phyloP scores from a whole-genome alignment of 2,888 invertebrate species.

The Papilio demoleus region DNA sequence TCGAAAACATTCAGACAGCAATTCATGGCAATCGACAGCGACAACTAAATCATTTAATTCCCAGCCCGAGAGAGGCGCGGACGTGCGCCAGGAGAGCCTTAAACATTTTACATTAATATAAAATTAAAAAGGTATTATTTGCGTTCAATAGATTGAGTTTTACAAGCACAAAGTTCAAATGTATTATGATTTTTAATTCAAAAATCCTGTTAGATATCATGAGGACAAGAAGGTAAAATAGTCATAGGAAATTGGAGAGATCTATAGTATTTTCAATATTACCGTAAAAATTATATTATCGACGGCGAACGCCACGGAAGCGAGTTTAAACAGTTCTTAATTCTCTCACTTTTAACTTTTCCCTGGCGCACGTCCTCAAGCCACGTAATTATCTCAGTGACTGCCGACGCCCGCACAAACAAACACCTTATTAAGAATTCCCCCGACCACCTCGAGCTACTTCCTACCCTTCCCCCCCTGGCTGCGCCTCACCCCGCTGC shows the following conservation, averaged over 20 bases:
- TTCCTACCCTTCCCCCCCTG: neutral
- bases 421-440: constrained; percentile 35
- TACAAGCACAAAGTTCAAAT: neutral
- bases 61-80: neutral
- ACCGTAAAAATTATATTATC: neutral
- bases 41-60: constrained; percentile 1
- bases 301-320: neutral
- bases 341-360: neutral
- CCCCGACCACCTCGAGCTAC: neutral
- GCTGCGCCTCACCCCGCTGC: neutral
- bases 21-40: neutral
- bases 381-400: constrained; percentile 31
- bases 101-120: neutral
- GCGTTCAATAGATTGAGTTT: neutral
- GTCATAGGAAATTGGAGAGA: neutral
- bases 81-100: neutral
- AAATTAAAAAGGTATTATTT: neutral
- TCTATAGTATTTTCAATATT: neutral
- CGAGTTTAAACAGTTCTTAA: neutral
- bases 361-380: neutral
- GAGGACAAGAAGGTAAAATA: no score
- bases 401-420: constrained; percentile 20
- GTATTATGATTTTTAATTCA: no score
- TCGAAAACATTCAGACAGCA: neutral
- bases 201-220: no score